Percentiles rank a stretch among this genome's conserved stretches.
phyloP scores from a whole-genome alignment of 2,797 vertebrate species.

The Merluccius polli region DNA sequence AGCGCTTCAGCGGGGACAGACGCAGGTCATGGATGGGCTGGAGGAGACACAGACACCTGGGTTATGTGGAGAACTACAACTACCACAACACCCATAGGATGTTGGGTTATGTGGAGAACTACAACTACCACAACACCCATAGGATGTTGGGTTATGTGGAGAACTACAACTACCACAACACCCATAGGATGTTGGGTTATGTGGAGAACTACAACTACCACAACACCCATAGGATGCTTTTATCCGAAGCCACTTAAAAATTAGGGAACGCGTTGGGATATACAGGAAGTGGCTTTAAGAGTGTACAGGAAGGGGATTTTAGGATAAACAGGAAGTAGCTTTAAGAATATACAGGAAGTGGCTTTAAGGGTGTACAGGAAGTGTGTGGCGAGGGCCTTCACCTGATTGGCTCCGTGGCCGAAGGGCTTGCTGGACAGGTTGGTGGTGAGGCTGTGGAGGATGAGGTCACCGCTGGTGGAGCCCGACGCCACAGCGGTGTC shows the following conservation, averaged over 20 bases:
- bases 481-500: constrained; percentile 90
- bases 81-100: too few species aligned
- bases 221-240: neutral
- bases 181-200: too few species aligned
- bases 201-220: too few species aligned
- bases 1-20: constrained; percentile 86
- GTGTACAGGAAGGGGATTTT: neutral
- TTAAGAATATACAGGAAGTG: neutral
- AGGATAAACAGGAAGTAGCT: too few species aligned
- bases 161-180: too few species aligned
- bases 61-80: neutral
- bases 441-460: constrained; percentile 90
- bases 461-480: constrained; percentile 91
- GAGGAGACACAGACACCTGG: constrained; percentile 12
- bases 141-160: too few species aligned
- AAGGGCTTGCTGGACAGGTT: constrained; percentile 91
- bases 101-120: too few species aligned
- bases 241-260: too few species aligned
- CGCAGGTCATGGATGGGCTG: constrained; percentile 90
- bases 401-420: constrained; percentile 86
- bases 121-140: too few species aligned
- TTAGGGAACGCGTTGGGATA: neutral
- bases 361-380: neutral
- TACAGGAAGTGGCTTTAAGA: neutral
- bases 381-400: constrained; percentile 35